Base-by-base conservation (phyloP, 2,888 invertebrate species). In the Daptonema setosum region DNA sequence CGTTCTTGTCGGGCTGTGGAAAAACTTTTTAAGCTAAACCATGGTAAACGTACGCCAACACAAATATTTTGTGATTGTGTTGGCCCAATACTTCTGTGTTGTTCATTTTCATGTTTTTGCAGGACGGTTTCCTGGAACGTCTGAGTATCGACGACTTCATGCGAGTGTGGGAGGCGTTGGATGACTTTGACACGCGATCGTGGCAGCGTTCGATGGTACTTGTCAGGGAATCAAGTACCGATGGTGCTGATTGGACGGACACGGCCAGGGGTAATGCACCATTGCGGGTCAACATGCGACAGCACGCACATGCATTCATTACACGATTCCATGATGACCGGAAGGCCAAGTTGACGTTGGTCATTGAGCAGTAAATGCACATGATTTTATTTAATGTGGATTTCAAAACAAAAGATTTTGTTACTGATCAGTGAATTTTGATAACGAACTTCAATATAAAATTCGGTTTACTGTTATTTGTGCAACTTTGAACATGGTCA, bases 281-380 rank as follows among this genome's bases (percentile, higher is more conserved):
- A 8, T 57, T 64, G 24, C 57, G 54, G 1, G 53, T 57, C 8
- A 60, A 59, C 50, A 53, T 64, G 48, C 60, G 63, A 52, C 59
- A 58, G 30, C 83, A 88, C 79, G 86, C 87, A 0, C 83, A 83
- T 68, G 83, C 84, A 68, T 91, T 87, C 74, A 83, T 90, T 55
- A 83, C 84, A 68, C 81, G 83, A 66, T 87, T 95, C 71, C 93
- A 95, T 72, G 78, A 81, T 47, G 87, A 88, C 67, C 78, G 86
- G 52, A 85, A 86, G 72, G 80, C 80, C 55, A 87, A 88, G 72
- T 74, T 95, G 56, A 82, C 70, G 73, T 73, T 61, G 64, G 61
- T 53, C 3, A n/a, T n/a, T n/a, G 17, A 35, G 11, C 35, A 35
- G 35, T 17, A 35, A 11, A 35, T 35, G 17, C 35, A 35, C 35